Conservation (phyloP, 1,140 invertebrate species). For the Lucilia sericata region DNA sequence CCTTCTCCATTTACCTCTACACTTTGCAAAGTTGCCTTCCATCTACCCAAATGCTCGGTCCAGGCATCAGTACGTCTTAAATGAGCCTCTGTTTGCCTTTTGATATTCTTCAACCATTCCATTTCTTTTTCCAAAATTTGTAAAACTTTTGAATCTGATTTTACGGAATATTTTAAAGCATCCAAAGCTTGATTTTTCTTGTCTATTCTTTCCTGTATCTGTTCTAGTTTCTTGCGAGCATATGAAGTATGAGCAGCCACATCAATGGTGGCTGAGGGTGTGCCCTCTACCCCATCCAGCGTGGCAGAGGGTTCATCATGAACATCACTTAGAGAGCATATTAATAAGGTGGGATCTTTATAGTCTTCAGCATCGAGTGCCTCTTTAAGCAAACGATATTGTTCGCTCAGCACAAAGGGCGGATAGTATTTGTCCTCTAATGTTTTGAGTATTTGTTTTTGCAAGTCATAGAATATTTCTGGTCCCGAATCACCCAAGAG, state of each 20-base stretch:
- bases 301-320: conserved; percentile 55
- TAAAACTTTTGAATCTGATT: conserved; percentile 82
- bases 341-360: conserved; percentile 63
- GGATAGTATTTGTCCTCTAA: conserved; percentile 91
- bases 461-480: conserved; percentile 89
- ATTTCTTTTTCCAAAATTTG: conserved; percentile 84
- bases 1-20: conserved; percentile 74
- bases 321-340: conserved; percentile 53
- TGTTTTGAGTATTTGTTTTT: conserved; percentile 81
- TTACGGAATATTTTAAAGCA: conserved; percentile 79
- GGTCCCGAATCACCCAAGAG: conserved; percentile 84
- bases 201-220: conserved; percentile 81
- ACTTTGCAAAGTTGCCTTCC: conserved; percentile 85
- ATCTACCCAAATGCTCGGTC: conserved; percentile 88
- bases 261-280: conserved; percentile 67
- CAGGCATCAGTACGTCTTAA: conserved; percentile 88
- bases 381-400: conserved; percentile 82
- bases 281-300: conserved; percentile 69
- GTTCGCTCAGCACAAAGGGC: conserved; percentile 86
- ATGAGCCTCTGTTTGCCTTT: conserved; percentile 83
- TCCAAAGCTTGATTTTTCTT: conserved; percentile 85
- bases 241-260: conserved; percentile 86
- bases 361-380: conserved; percentile 78
- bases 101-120: conserved; percentile 82
- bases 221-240: conserved; percentile 83